These are phyloP conservation scores for Merodon equestris DNA, from an alignment of 2,888 invertebrate genomes.

Conservation along the genomic window DNA sequence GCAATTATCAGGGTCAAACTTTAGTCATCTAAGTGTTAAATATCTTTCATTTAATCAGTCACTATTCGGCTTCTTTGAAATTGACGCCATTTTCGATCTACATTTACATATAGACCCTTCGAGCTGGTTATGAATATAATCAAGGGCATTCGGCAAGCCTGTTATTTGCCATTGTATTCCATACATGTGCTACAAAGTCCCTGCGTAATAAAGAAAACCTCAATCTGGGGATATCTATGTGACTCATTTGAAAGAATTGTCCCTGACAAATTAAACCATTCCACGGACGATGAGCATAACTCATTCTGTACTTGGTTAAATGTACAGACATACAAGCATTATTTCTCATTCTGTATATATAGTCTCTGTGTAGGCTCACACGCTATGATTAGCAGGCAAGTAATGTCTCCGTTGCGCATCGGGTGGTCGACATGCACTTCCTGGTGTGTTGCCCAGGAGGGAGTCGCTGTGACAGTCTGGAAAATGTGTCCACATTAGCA, in stretches of 20 bases:
- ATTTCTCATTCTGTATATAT: slow-evolving; percentile 44
- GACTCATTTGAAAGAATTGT: slow-evolving; percentile 25
- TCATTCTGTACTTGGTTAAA: slow-evolving; percentile 35
- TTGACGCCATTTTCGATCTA: too few relatives aligned
- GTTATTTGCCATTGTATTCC: too few relatives aligned
- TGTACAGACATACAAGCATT: slow-evolving; percentile 29
- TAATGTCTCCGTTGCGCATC: slow-evolving; percentile 59
- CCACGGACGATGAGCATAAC: slow-evolving; percentile 46
- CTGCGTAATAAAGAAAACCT: too few relatives aligned
- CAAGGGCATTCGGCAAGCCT: too few relatives aligned
- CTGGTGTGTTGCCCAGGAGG: slow-evolving; percentile 61
- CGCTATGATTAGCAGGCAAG: slow-evolving; percentile 62
- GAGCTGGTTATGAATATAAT: too few relatives aligned
- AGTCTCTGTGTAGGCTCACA: slow-evolving; percentile 35
- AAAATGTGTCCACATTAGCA: slow-evolving; percentile 67
- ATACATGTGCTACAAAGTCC: too few relatives aligned
- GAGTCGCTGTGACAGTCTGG: slow-evolving; percentile 59
- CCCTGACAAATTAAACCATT: slow-evolving; percentile 59
- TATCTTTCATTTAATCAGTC: too few relatives aligned
- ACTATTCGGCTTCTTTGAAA: too few relatives aligned
- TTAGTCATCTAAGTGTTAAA: too few relatives aligned
- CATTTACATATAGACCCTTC: too few relatives aligned
- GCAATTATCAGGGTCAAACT: too few relatives aligned
- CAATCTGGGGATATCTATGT: slow-evolving; percentile 39
- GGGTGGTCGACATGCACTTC: slow-evolving; percentile 67